A percentile compares a stretch with the other conserved stretches of the same genome.
Conservation (phyloP, 1,140 invertebrate species). For the Nasonia vitripennis region DNA sequence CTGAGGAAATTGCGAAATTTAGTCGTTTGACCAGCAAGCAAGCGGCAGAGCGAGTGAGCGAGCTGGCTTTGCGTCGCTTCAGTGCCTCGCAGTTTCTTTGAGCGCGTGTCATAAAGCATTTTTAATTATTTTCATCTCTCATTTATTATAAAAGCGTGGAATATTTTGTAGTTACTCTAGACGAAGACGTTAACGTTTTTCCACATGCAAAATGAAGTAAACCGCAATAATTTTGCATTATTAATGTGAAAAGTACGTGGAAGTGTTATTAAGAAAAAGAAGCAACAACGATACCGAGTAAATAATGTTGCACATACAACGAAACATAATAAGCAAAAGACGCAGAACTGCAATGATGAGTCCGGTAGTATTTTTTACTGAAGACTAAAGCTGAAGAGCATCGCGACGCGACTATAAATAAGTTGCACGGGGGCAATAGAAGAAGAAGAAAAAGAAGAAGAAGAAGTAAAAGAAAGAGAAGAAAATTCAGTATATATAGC, state of each 20-base stretch:
- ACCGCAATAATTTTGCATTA: neutral
- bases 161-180: too few species aligned
- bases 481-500: neutral
- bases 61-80: too few species aligned
- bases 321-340: neutral
- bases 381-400: neutral
- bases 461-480: constrained; percentile 14
- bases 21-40: neutral
- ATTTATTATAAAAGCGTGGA: constrained; percentile 44
- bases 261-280: neutral
- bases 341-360: neutral
- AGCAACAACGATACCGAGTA: neutral
- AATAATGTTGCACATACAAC: neutral
- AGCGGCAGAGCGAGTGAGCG: too few species aligned
- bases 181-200: too few species aligned
- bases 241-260: too few species aligned
- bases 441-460: too few species aligned
- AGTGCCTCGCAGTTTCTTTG: constrained; percentile 3
- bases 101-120: constrained; percentile 50
- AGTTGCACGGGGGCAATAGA: neutral
- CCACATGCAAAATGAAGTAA: constrained; percentile 25
- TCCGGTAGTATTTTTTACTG: neutral
- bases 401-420: neutral
- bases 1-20: neutral
- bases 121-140: constrained; percentile 58